phyloP scores from a whole-genome alignment of 2,888 invertebrate species.

The Tillus elongatus region DNA sequence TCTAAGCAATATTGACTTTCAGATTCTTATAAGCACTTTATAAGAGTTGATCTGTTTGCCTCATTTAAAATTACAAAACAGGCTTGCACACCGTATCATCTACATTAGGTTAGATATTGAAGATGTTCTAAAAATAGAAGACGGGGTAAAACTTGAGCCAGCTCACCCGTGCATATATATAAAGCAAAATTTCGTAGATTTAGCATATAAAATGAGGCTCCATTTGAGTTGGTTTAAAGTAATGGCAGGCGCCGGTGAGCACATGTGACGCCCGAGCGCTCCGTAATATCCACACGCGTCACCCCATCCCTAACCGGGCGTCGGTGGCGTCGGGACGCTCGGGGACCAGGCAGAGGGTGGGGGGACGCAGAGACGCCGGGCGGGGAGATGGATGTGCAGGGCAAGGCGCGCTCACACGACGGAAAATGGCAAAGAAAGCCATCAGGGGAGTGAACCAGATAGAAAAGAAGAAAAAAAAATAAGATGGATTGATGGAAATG shows the following conservation, averaged over 20 bases:
- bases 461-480: slow-evolving; percentile 35
- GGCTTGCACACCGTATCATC: no score
- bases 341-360: slow-evolving; percentile 18
- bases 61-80: no score
- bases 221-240: slow-evolving; percentile 29
- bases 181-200: no score
- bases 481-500: slow-evolving; percentile 43
- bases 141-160: no score
- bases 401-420: slow-evolving; percentile 30
- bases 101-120: no score
- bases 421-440: slow-evolving; percentile 41
- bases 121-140: no score
- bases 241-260: slow-evolving; percentile 34
- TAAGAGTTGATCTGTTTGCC: no score
- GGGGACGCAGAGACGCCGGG: slow-evolving; percentile 14
- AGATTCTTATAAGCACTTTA: no score
- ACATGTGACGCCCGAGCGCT: slow-evolving; percentile 29
- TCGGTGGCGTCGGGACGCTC: slow-evolving; percentile 12
- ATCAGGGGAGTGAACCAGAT: slow-evolving; percentile 37
- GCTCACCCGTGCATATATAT: no score
- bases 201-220: slow-evolving; percentile 27
- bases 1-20: no score
- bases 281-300: slow-evolving; percentile 27
- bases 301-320: slow-evolving; percentile 15
- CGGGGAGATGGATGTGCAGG: slow-evolving; percentile 27